A percentile compares a stretch with the other conserved stretches of the same genome.
Conservation (phyloP, 2,113 vertebrate species). For the Gymnogyps californianus region DNA sequence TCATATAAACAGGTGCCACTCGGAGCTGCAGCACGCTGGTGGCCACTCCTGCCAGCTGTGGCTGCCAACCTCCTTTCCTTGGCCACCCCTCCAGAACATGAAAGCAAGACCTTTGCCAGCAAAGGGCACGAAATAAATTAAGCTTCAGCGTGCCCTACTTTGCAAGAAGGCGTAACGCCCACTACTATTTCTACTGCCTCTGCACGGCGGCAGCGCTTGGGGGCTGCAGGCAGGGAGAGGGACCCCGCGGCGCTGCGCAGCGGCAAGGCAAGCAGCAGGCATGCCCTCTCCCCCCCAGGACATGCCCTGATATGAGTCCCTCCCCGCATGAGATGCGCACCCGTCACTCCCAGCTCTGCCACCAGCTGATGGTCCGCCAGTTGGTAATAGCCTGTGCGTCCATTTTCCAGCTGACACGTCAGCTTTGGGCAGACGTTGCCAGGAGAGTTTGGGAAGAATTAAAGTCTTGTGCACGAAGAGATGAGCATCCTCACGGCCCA, state of each 20-base stretch:
- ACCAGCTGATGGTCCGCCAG: not conserved
- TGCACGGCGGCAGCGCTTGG: fast-evolving
- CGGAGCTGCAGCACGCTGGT: not conserved
- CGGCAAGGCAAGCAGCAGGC: not conserved
- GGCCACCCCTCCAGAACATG: not conserved
- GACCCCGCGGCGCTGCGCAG: not conserved
- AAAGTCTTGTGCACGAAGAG: not conserved
- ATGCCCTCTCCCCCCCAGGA: not conserved
- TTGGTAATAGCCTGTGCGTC: not conserved
- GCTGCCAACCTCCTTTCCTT: not conserved
- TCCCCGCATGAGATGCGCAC: not conserved
- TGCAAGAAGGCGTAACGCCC: fast-evolving
- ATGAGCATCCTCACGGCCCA: not conserved
- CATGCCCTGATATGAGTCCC: not conserved
- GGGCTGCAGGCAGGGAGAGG: not conserved
- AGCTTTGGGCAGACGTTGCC: not conserved
- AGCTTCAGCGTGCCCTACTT: not conserved
- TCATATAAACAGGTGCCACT: not conserved
- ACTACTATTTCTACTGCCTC: not conserved
- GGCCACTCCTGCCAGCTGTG: not conserved
- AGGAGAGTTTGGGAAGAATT: not conserved
- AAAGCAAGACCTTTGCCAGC: not conserved
- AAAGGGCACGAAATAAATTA: not conserved
- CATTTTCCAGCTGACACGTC: not conserved
- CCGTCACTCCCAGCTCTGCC: not conserved